These are phyloP conservation scores for Pardosa pseudoannulata DNA, from an alignment of 2,888 invertebrate species.

Conservation along the genomic window DNA sequence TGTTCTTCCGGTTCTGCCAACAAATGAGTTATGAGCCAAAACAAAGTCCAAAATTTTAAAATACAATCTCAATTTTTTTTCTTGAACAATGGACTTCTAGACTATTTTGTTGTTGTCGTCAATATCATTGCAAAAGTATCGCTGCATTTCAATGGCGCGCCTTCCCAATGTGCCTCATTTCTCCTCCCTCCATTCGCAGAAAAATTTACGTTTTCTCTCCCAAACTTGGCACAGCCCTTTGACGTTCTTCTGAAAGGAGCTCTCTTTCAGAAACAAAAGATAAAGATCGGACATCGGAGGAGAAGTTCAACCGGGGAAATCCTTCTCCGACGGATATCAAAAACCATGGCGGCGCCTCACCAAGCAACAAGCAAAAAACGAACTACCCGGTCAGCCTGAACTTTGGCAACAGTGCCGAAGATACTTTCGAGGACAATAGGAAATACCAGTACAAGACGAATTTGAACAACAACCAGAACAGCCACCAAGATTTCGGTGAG, in stretches of 20 bases:
- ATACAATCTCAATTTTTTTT: no score
- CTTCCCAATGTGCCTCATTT: no score
- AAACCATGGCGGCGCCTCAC: background rate
- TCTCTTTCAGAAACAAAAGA: slow-evolving; percentile 14
- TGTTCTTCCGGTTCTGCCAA: no score
- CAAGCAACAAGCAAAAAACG: slow-evolving; percentile 12
- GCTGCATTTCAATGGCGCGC: no score
- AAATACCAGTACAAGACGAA: slow-evolving; percentile 48
- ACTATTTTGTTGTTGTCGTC: no score
- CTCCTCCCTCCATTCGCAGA: no score
- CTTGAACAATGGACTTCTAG: no score
- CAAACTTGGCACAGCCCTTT: no score
- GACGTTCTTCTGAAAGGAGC: background rate
- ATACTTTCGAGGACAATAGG: slow-evolving; percentile 50
- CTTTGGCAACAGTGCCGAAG: slow-evolving; percentile 44
- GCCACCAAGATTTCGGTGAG: slow-evolving; percentile 58
- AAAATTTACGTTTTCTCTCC: no score
- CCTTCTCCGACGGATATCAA: background rate
- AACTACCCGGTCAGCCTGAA: slow-evolving; percentile 6
- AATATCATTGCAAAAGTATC: no score
- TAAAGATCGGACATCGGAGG: slow-evolving; percentile 46
- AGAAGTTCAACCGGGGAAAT: slow-evolving; percentile 33
- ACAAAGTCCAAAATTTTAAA: no score
- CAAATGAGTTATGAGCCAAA: no score
- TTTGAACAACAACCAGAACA: slow-evolving; percentile 36